Conservation (phyloP, 30 jellyfish, hydroid and myxozoan species). For the Pseudorhiza aurosa region DNA sequence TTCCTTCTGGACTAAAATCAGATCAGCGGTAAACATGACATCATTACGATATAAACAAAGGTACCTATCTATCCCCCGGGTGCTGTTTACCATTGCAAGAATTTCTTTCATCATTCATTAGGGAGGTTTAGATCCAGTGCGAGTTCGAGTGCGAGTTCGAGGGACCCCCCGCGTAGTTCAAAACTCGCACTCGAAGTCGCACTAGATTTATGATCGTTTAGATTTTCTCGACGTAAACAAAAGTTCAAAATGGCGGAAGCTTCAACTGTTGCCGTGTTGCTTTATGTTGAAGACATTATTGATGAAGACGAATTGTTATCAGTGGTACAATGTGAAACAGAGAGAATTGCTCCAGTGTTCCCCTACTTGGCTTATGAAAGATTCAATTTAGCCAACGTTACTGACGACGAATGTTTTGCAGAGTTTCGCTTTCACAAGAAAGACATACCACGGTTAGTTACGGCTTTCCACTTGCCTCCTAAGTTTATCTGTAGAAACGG, state of each 20-base stretch:
- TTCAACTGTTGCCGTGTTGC: conserved; percentile 7
- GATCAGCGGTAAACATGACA: background rate
- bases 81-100: background rate
- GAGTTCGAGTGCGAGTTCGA: no score
- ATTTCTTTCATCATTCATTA: conserved; percentile 8
- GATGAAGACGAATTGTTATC: conserved; percentile 30
- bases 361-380: conserved; percentile 41
- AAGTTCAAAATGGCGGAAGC: conserved; percentile 7
- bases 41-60: background rate
- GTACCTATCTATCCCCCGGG: conserved; percentile 14
- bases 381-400: conserved; percentile 7
- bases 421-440: conserved; percentile 46
- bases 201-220: no score
- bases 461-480: conserved; percentile 21
- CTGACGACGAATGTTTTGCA: conserved; percentile 40
- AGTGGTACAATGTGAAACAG: background rate
- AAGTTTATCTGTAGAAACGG: conserved; percentile 43
- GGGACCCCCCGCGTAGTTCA: no score
- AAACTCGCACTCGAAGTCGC: no score
- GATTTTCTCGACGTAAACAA: no score
- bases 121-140: no score
- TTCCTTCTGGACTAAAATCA: background rate
- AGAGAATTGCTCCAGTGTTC: conserved; percentile 39
- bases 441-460: conserved; percentile 19
- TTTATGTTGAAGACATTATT: conserved; percentile 14